phyloP scores from a whole-genome alignment of 2,113 vertebrate genomes.

The Macroglossus sobrinus region DNA sequence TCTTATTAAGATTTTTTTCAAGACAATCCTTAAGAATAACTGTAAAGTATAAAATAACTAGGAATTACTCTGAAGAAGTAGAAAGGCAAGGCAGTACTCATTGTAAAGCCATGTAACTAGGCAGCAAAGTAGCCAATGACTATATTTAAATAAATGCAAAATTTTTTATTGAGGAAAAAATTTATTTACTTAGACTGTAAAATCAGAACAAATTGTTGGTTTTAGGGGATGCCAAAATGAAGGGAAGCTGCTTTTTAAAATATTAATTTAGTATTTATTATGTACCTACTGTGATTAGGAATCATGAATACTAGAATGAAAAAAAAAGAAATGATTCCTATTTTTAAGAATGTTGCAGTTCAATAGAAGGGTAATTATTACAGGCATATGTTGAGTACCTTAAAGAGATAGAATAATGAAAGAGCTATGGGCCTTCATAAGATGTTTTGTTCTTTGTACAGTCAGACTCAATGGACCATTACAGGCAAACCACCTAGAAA shows the following conservation, averaged over 20 bases:
- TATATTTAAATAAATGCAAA: background rate
- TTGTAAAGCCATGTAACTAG: background rate
- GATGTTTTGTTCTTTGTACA: background rate
- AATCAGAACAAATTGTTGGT: background rate
- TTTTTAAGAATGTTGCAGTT: constrained; percentile 10
- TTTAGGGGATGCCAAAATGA: background rate
- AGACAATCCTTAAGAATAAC: background rate
- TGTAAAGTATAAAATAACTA: background rate
- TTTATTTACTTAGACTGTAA: background rate
- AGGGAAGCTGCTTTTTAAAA: background rate
- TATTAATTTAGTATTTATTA: background rate
- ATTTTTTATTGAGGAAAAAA: constrained; percentile 25
- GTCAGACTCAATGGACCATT: background rate
- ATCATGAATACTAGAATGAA: background rate
- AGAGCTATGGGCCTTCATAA: background rate
- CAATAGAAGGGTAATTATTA: background rate
- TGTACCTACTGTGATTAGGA: background rate
- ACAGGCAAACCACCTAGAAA: background rate
- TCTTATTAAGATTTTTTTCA: background rate
- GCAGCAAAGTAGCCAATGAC: background rate
- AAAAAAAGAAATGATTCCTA: background rate
- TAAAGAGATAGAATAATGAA: background rate
- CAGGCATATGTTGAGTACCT: background rate
- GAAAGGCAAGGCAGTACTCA: background rate
- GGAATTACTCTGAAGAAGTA: background rate